Evolutionary conservation across 2,113 vertebrate species (phyloP).

Genomic region (Rhea americana): DNA sequence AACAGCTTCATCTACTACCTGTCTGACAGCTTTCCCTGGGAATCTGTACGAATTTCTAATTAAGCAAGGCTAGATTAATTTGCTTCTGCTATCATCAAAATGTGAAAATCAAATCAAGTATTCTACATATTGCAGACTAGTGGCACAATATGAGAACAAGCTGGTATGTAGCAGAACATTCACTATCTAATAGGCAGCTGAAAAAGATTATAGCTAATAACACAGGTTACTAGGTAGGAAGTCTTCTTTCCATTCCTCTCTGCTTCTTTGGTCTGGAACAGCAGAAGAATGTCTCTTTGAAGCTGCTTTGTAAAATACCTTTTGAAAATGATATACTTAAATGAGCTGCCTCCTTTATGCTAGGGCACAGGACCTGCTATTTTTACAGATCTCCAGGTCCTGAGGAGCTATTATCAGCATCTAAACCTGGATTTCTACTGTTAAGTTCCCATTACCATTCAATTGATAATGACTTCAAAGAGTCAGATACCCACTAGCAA

Average conservation of each 20-base stretch:
- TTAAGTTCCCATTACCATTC: constrained; percentile 21
- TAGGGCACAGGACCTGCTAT: neutral
- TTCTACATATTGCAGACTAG: neutral
- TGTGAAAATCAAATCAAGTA: constrained; percentile 15
- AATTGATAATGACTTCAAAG: constrained; percentile 16
- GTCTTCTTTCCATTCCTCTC: neutral
- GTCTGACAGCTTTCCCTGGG: constrained; percentile 14
- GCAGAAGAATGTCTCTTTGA: neutral
- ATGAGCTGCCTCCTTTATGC: neutral
- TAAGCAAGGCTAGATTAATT: constrained; percentile 43
- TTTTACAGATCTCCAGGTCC: constrained; percentile 12
- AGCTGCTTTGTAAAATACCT: neutral
- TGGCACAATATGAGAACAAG: neutral
- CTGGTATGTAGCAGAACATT: neutral
- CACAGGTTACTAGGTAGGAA: neutral
- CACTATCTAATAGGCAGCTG: neutral
- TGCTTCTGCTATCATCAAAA: constrained; percentile 24
- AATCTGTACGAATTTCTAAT: constrained; percentile 41
- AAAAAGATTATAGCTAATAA: constrained; percentile 30
- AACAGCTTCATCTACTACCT: constrained; percentile 32
- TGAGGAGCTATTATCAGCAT: neutral
- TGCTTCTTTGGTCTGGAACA: neutral
- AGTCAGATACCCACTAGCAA: constrained; percentile 4
- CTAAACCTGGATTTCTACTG: constrained; percentile 40
- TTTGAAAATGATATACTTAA: constrained; percentile 36